Conservation (phyloP, 2,888 invertebrate species). For the Pteria penguin region DNA sequence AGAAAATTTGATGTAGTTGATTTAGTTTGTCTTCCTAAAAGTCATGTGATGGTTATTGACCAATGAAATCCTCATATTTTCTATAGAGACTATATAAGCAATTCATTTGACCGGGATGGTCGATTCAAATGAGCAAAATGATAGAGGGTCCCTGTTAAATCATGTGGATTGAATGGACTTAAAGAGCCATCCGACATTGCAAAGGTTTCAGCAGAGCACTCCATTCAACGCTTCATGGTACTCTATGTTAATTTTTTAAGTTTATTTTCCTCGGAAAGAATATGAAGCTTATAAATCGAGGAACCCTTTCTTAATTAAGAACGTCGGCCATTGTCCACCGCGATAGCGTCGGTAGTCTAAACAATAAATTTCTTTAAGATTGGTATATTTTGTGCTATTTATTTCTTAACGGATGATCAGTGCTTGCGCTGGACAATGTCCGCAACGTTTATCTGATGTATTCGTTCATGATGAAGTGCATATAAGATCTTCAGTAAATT, state of each 20-base stretch:
- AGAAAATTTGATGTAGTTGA: constrained; percentile 2
- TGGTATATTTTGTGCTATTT: too few relatives aligned
- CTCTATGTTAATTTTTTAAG: constrained; percentile 78
- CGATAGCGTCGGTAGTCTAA: too few relatives aligned
- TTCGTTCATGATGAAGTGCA: too few relatives aligned
- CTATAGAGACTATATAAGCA: constrained; percentile 37
- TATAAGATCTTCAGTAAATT: too few relatives aligned
- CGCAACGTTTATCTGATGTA: too few relatives aligned
- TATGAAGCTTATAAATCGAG: too few relatives aligned
- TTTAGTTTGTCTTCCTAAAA: constrained; percentile 31
- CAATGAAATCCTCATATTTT: constrained; percentile 68
- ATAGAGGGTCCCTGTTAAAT: constrained; percentile 69
- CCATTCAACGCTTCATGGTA: constrained; percentile 81
- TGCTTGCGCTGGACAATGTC: too few relatives aligned
- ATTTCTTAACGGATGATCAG: too few relatives aligned
- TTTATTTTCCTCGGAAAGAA: constrained; percentile 14
- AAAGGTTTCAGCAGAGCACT: constrained; percentile 81
- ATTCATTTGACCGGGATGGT: constrained; percentile 49
- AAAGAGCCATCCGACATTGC: constrained; percentile 81
- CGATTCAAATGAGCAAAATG: constrained; percentile 72
- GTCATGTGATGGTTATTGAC: constrained; percentile 76
- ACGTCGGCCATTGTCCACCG: constrained; percentile 30
- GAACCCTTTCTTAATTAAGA: too few relatives aligned
- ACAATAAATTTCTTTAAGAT: too few relatives aligned
- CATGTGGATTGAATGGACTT: constrained; percentile 81